Evolutionary conservation across 1,140 invertebrate genomes (phyloP).

Genomic region (Mamestra configurata): DNA sequence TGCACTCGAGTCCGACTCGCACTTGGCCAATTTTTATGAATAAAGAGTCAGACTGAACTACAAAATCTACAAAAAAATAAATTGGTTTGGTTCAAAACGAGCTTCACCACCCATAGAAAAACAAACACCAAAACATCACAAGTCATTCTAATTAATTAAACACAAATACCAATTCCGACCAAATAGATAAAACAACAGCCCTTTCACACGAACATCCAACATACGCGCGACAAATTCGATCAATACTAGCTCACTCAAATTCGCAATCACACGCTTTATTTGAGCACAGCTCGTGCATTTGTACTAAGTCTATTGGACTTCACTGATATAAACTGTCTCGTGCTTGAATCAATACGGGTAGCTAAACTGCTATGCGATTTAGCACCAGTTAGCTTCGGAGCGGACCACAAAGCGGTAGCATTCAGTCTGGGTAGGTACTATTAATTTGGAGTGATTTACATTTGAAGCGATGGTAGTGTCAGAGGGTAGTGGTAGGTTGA

Average conservation of each 20-base stretch:
- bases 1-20: too few relatives aligned
- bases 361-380: conserved; percentile 45
- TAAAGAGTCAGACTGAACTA: too few relatives aligned
- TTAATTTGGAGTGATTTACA: conserved; percentile 45
- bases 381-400: conserved; percentile 25
- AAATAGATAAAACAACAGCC: neutral
- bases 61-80: too few relatives aligned
- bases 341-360: conserved; percentile 47
- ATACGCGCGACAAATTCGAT: conserved; percentile 21
- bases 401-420: conserved; percentile 38
- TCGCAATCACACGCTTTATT: conserved; percentile 47
- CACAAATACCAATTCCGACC: neutral
- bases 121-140: neutral
- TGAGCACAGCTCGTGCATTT: conserved; percentile 18
- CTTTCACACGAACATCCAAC: neutral
- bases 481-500: neutral
- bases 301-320: conserved; percentile 23
- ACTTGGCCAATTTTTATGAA: too few relatives aligned
- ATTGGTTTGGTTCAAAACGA: too few relatives aligned
- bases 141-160: neutral
- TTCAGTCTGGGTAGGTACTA: conserved; percentile 21
- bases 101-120: neutral
- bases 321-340: conserved; percentile 45
- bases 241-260: conserved; percentile 45
- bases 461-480: neutral